A percentile compares a stretch with the other conserved stretches of the same genome.
phyloP scores from a whole-genome alignment of 2,113 vertebrate species.

The Muntiacus reevesi region DNA sequence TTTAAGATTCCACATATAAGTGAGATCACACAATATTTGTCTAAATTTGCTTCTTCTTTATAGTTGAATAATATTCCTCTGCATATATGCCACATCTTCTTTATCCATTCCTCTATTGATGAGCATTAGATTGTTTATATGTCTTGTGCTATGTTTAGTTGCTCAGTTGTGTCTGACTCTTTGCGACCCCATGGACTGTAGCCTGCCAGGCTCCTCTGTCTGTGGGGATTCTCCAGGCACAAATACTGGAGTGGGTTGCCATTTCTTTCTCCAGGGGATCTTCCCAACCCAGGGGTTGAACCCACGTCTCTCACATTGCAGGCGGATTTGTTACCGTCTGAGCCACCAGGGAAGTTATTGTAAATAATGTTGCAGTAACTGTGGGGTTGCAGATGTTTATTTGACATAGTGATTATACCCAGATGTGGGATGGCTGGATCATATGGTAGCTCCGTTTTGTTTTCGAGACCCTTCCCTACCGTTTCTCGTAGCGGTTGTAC shows the following conservation, averaged over 20 bases:
- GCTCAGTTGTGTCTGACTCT: not conserved
- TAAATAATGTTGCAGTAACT: not conserved
- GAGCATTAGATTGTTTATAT: not conserved
- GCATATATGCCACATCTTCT: not conserved
- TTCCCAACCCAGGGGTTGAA: not conserved
- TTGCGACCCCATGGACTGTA: not conserved
- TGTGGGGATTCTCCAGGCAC: not conserved
- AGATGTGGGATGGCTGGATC: not conserved
- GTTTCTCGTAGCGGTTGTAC: not conserved
- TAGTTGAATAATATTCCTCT: not conserved
- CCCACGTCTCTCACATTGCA: not conserved
- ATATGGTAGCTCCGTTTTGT: not conserved
- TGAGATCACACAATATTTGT: not conserved
- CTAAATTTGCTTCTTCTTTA: not conserved
- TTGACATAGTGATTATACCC: not conserved
- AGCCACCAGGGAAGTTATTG: not conserved
- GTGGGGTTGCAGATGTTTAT: not conserved
- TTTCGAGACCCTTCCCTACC: not conserved
- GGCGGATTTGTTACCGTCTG: fast-evolving
- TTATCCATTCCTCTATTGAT: not conserved
- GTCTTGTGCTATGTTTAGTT: not conserved
- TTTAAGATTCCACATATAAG: not conserved
- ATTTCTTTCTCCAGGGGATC: not conserved
- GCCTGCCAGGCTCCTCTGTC: not conserved
- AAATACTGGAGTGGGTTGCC: not conserved